Conservation (phyloP, 2,797 vertebrate genomes). For the Valencia hispanica region DNA sequence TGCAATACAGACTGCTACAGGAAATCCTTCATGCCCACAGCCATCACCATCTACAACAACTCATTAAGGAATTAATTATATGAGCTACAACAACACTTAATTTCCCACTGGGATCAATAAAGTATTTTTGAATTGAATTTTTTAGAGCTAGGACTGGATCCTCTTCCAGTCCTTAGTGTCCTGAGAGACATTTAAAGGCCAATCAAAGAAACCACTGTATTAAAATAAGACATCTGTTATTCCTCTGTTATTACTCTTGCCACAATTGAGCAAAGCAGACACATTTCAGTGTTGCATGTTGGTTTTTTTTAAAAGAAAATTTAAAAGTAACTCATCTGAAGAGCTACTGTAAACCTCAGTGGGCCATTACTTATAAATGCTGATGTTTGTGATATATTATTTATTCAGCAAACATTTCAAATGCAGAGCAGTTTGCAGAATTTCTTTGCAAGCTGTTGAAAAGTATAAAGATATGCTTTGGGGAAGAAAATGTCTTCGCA, state of each 20-base stretch:
- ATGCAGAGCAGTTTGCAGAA: conserved; percentile 62
- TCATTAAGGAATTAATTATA: too few relatives aligned
- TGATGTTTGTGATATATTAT: conserved; percentile 68
- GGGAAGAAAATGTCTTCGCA: conserved; percentile 53
- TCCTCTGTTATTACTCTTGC: conserved; percentile 8
- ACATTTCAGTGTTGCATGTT: conserved; percentile 43
- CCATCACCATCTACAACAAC: too few relatives aligned
- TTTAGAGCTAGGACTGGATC: not conserved
- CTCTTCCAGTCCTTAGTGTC: not conserved
- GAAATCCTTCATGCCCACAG: too few relatives aligned
- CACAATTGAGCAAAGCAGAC: conserved; percentile 31
- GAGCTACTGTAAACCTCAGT: conserved; percentile 55
- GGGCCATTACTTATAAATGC: conserved; percentile 58
- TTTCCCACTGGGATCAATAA: too few relatives aligned
- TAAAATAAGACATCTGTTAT: conserved; percentile 11
- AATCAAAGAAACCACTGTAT: not conserved
- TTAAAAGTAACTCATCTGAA: conserved; percentile 53
- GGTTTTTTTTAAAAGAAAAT: conserved; percentile 15
- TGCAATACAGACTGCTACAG: too few relatives aligned
- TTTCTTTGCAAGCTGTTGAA: conserved; percentile 55
- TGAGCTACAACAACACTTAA: too few relatives aligned
- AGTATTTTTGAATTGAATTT: too few relatives aligned
- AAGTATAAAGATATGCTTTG: conserved; percentile 57
- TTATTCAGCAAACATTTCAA: conserved; percentile 64
- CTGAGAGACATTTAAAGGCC: not conserved